Percentiles rank a stretch among this genome's conserved stretches.
phyloP scores from a whole-genome alignment of 2,797 vertebrate species.

The Dermochelys coriacea region DNA sequence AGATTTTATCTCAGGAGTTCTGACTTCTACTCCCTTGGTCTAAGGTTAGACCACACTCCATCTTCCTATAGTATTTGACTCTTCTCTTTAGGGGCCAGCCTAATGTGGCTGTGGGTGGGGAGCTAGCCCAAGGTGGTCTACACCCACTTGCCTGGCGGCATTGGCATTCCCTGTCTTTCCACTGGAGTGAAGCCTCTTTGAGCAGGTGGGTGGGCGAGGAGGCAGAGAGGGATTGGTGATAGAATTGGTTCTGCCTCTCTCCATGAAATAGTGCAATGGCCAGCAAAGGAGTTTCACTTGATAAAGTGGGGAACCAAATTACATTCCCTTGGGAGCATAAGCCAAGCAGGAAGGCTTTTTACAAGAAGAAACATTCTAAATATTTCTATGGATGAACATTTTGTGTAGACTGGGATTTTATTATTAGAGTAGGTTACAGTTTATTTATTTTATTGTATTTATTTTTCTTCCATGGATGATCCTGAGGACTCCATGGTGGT shows the following conservation, averaged over 20 bases:
- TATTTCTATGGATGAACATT: not conserved
- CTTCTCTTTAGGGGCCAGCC: not conserved
- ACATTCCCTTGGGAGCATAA: conserved; percentile 31
- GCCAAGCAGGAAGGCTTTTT: not conserved
- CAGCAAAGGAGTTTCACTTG: not conserved
- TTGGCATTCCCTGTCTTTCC: not conserved
- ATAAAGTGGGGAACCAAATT: not conserved
- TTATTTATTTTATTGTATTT: too few relatives aligned
- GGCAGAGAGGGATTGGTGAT: not conserved
- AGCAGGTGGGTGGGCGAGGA: not conserved
- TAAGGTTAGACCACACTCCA: not conserved
- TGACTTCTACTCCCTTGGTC: not conserved
- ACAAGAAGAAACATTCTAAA: not conserved
- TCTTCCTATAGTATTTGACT: not conserved
- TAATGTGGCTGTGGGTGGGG: too few relatives aligned
- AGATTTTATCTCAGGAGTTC: fast-evolving
- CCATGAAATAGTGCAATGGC: conserved; percentile 1
- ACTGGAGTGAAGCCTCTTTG: not conserved
- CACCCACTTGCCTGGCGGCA: not conserved
- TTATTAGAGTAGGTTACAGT: not conserved
- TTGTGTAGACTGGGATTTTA: not conserved
- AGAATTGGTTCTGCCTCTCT: not conserved
- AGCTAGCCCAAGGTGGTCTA: not conserved
- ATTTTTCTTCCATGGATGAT: not conserved
- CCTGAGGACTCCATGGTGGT: not conserved